Evolutionary conservation across 2,888 invertebrate genomes (phyloP).

Genomic region (Pinctada fucata): DNA sequence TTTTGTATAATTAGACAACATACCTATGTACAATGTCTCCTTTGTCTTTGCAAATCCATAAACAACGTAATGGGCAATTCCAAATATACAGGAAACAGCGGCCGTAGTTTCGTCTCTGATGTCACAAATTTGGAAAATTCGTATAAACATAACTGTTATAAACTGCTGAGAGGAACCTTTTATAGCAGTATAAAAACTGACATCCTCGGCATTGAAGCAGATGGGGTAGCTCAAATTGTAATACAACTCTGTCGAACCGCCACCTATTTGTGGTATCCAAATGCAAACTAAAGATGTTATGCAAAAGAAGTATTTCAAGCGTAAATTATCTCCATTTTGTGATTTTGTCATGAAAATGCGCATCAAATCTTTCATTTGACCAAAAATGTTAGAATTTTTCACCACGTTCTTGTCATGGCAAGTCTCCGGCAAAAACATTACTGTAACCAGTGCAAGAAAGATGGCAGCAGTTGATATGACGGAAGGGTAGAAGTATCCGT

Average conservation of each 20-base stretch:
- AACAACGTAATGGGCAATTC: too few relatives aligned
- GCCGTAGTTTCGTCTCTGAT: too few relatives aligned
- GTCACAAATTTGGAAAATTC: not conserved
- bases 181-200: not conserved
- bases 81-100: too few relatives aligned
- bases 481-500: not conserved
- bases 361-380: too few relatives aligned
- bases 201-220: not conserved
- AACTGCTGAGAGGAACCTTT: not conserved
- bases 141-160: not conserved
- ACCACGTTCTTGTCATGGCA: not conserved
- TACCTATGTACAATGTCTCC: too few relatives aligned
- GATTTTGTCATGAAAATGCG: not conserved
- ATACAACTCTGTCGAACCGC: not conserved
- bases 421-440: not conserved
- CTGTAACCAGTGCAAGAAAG: not conserved
- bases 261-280: not conserved
- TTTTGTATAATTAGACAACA: too few relatives aligned
- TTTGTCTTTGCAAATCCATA: too few relatives aligned
- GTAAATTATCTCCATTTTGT: not conserved
- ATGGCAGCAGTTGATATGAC: not conserved
- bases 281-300: not conserved
- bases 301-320: not conserved
- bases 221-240: not conserved
- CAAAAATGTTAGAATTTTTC: not conserved